Base-by-base conservation (phyloP, 2,797 vertebrate species). In the Syngnathus rostellatus region DNA sequence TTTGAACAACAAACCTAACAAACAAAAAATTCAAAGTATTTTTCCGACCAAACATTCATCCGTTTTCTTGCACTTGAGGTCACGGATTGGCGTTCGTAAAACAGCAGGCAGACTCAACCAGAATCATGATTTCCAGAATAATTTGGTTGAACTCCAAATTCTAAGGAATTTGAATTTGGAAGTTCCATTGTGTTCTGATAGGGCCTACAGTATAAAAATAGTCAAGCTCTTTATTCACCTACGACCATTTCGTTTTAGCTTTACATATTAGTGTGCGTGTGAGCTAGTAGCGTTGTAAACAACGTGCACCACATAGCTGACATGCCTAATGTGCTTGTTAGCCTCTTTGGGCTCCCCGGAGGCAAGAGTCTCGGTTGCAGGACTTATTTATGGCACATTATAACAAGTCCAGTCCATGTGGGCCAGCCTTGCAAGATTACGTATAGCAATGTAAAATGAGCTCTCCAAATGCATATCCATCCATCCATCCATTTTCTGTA, bases 381-480 rank as follows among this genome's bases (percentile, higher is more conserved):
- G 83, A 80, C 84, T 87, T 88, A 86, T 86, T 89, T 83, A 81
- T 80, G 76, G 76, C 72, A 69, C 68, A 61, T 85, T 86, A 86
- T 89, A 89, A 89, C 87, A 89, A 89, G 87, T 87, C 70, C 81
- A 84, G 86, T 86, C 77, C 72, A 84, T 84, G 82, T 72, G 82
- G 83, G 82, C 80, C 83, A 79, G 77, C 78, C 85, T 80, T 72
- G 83, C 81, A 81, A 85, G 81, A 86, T 88, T 84, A 81, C 81
- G 86, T 82, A 83, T 86, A 81, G 87, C 85, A 83, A 88, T 87
- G 85, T 80, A 69, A 89, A 89, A 89, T 88, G 85, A 88, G 88
- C 82, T 83, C 81, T 31, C 31, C 31, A 31, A 31, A 31, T 31
- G 31, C 31, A 31, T 31, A 31, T 31, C 31, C 31, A 31, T 31